phyloP scores from a whole-genome alignment of 2,113 vertebrate genomes.

The Genyomyrus donnyi region DNA sequence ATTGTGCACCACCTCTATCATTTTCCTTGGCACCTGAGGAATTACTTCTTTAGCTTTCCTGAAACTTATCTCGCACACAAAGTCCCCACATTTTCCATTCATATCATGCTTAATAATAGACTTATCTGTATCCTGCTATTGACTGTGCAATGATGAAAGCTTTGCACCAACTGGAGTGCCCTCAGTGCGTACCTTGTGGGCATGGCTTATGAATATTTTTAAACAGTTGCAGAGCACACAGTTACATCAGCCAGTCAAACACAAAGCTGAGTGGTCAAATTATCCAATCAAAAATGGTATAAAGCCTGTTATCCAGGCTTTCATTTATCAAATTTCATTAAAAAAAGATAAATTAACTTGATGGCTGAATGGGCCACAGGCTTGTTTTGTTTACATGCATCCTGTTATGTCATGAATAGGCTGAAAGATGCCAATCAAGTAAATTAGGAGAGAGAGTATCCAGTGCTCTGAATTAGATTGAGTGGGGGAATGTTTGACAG shows the following conservation, averaged over 20 bases:
- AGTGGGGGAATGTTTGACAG: slow-evolving; percentile 8
- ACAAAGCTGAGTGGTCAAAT: neutral
- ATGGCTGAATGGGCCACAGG: neutral
- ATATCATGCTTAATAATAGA: neutral
- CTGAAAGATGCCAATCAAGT: neutral
- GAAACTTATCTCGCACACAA: neutral
- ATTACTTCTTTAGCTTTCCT: neutral
- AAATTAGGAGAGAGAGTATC: neutral
- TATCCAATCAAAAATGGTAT: neutral
- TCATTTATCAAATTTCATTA: neutral
- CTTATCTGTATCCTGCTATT: neutral
- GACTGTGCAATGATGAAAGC: neutral
- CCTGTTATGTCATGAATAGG: neutral
- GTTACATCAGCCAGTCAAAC: neutral
- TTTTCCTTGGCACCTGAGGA: neutral
- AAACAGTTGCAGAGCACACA: neutral
- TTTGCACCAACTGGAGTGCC: neutral
- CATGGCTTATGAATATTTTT: neutral
- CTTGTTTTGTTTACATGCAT: neutral
- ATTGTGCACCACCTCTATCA: neutral
- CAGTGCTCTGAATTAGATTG: neutral
- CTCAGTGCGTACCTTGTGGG: neutral
- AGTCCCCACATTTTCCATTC: neutral
- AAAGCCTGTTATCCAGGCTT: neutral
- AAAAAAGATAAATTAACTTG: neutral